Base-by-base conservation (phyloP, 53 echinoderm and acorn worm species). In the Hippasteria phrygiana region DNA sequence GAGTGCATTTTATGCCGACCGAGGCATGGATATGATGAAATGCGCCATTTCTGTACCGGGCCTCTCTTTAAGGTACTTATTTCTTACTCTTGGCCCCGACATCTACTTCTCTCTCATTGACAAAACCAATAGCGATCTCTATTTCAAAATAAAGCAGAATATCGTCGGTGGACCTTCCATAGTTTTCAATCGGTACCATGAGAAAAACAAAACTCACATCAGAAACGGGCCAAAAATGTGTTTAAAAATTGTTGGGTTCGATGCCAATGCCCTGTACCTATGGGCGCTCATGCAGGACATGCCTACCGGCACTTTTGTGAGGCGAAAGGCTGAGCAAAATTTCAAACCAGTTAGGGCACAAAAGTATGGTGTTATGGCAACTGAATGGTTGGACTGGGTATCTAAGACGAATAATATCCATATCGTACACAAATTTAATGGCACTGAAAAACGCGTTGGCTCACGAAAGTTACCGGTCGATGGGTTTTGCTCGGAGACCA, bases 281-380 rank as follows among this genome's bases (percentile, higher is more conserved):
- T 93, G 94, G 94, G 83, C 94, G 1, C 62, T 90, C 26, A 93
- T 93, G 93, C 90, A 93, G 74, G 32, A 55, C n/a, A 88, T 93
- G 93, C 91, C 93, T 2, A 88, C 84, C 0, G 88, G 91, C 0
- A 65, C 74, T 0, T 93, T 82, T 59, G 8, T 88, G 12, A 37
- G 88, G 26, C 63, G 93, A 26, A 77, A 47, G 12, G 66, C 62
- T 1, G 78, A 80, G 0, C 55, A 74, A 1, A 28, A 79, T 43
- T 93, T 93, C 38, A 80, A 74, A 33, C 81, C 78, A 0, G 59
- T 71, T 0, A 31, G 17, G 46, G 29, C 48, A 1, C 79, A 90
- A 5, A 76, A 50, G n/a, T 35, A 75, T 29, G 81, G 88, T 0
- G 46, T 51, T 1, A 75, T 70, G 37, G 89, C 89, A 14, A 27